Conservation (phyloP, 2,797 vertebrate genomes). For the Odontamblyopus rebecca region DNA sequence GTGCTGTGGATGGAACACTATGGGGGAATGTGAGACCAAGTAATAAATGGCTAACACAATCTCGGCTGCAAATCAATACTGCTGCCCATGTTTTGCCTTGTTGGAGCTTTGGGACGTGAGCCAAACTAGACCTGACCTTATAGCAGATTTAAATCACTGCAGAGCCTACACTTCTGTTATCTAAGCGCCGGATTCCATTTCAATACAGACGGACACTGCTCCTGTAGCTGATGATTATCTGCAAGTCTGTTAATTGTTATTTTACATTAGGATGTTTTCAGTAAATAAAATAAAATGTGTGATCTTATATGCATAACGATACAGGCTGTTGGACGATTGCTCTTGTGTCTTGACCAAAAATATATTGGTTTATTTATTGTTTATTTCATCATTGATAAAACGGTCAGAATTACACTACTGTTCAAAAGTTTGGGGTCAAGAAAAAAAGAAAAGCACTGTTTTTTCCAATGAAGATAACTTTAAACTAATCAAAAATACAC, state of each 20-base stretch:
- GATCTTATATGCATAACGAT: too few species aligned
- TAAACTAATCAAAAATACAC: too few species aligned
- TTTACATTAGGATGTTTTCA: background rate
- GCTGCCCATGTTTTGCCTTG: constrained; percentile 5
- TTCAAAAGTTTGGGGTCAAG: too few species aligned
- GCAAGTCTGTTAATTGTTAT: background rate
- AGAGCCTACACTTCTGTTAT: background rate
- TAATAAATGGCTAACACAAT: constrained; percentile 8
- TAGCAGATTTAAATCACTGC: background rate
- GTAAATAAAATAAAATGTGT: too few species aligned
- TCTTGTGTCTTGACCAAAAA: too few species aligned
- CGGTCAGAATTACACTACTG: too few species aligned
- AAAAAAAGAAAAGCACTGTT: too few species aligned
- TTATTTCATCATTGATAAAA: too few species aligned
- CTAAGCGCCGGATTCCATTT: background rate
- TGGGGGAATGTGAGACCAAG: background rate
- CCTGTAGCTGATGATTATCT: background rate
- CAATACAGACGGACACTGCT: background rate
- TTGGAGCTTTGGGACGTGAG: constrained; percentile 4
- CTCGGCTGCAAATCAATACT: background rate
- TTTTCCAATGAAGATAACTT: too few species aligned
- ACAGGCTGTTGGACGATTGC: too few species aligned
- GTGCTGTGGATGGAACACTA: background rate
- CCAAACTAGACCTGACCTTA: background rate
- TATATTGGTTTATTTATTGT: too few species aligned